Conservation (phyloP, 1,140 invertebrate genomes). For the Sarcophaga peregrina region DNA sequence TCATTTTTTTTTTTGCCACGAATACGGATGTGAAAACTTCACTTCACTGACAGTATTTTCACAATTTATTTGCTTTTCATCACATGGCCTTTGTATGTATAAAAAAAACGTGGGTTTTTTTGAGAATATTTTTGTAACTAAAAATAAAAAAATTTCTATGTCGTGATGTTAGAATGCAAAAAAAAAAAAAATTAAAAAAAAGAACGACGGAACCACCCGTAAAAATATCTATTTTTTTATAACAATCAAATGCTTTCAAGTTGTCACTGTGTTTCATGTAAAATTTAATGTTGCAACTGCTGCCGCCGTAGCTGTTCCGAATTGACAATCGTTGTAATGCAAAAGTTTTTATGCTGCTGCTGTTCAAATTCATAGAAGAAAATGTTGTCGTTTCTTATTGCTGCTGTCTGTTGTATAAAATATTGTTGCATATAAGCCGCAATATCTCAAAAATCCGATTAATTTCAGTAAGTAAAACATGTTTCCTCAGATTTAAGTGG, state of each 20-base stretch:
- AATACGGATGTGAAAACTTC: background rate
- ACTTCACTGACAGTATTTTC: background rate
- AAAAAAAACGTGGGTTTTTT: background rate
- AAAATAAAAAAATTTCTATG: background rate
- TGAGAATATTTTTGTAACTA: background rate
- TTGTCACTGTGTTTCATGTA: background rate
- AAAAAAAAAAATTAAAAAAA: background rate
- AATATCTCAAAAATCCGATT: too few relatives aligned
- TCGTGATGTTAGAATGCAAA: background rate
- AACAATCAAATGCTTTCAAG: background rate
- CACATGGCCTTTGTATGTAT: background rate
- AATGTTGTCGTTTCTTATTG: too few relatives aligned
- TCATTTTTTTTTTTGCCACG: background rate
- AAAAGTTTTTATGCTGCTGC: too few relatives aligned
- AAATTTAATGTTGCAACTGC: too few relatives aligned
- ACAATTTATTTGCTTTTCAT: background rate
- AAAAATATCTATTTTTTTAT: background rate
- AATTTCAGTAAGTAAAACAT: too few relatives aligned
- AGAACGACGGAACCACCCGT: background rate
- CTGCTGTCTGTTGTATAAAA: too few relatives aligned
- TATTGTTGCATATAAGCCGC: too few relatives aligned
- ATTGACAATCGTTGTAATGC: too few relatives aligned
- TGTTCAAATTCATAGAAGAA: too few relatives aligned
- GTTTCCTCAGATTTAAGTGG: too few relatives aligned
- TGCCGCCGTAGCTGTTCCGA: too few relatives aligned